Conservation (phyloP, 2,797 vertebrate genomes). For the Melanotaenia boesemani region DNA sequence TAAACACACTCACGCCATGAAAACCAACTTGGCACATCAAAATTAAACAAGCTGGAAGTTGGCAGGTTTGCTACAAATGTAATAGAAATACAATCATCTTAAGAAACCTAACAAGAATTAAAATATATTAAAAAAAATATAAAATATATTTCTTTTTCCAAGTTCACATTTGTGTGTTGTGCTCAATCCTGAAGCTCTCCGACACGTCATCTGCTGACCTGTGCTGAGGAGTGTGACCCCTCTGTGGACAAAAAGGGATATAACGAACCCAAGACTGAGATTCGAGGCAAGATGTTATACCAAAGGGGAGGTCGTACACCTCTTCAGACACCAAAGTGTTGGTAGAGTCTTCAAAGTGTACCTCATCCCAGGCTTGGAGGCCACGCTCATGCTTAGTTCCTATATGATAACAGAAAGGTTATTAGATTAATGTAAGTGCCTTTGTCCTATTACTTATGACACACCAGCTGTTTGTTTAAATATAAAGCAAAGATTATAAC, state of each 20-base stretch:
- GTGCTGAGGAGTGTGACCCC: constrained; percentile 7
- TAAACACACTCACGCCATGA: not conserved
- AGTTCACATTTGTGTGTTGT: constrained; percentile 18
- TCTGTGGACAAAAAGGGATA: constrained; percentile 87
- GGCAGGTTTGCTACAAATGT: not conserved
- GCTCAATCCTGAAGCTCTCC: not conserved
- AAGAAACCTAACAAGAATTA: not conserved
- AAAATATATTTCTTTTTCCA: not conserved
- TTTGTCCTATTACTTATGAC: fast-evolving
- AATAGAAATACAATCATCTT: not conserved
- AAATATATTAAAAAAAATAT: too few species aligned
- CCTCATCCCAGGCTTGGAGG: constrained; percentile 78
- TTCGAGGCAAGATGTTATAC: constrained; percentile 82
- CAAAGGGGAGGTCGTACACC: constrained; percentile 89
- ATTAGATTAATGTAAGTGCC: constrained; percentile 9
- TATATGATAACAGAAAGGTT: constrained; percentile 46
- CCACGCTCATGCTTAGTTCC: constrained; percentile 89
- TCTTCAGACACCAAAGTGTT: constrained; percentile 56
- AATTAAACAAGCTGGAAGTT: not conserved
- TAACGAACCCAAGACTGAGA: constrained; percentile 77
- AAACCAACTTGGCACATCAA: constrained; percentile 2
- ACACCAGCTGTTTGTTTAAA: not conserved
- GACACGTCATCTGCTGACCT: constrained; percentile 5
- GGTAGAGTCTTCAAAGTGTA: constrained; percentile 47
- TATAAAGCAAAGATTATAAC: not conserved